Conservation (phyloP, 2,113 vertebrate genomes). For the Telmatochromis brachygnathus region DNA sequence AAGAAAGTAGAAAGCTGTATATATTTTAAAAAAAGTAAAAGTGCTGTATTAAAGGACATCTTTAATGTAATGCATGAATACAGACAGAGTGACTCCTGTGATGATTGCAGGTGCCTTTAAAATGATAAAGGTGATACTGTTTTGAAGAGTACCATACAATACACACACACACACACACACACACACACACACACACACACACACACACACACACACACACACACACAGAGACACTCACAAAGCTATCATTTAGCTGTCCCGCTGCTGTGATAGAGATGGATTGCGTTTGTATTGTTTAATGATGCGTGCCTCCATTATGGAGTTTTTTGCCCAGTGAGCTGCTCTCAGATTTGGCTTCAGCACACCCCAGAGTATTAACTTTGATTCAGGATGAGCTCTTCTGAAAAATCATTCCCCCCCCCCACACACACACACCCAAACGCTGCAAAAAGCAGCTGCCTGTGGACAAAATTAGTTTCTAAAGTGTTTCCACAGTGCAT, state of each 20-base stretch:
- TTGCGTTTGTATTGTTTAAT: conserved; percentile 26
- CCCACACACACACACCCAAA: neutral
- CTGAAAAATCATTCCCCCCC: neutral
- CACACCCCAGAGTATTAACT: neutral
- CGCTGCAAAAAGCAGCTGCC: neutral
- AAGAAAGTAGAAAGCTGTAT: neutral
- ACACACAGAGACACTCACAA: neutral
- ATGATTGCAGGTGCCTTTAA: neutral
- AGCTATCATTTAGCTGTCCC: neutral
- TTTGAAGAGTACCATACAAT: neutral
- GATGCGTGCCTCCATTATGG: conserved; percentile 18
- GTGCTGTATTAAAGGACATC: neutral
- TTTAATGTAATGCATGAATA: neutral
- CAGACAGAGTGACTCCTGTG: neutral
- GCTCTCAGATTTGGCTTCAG: neutral
- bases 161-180: neutral
- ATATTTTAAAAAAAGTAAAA: neutral
- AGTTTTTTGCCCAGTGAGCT: neutral
- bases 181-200: neutral
- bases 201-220: neutral
- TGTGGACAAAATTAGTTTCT: conserved; percentile 3
- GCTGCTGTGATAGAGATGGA: conserved; percentile 17
- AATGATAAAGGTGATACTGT: neutral
- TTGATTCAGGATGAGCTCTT: neutral
- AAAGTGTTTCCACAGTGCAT: neutral